Evolutionary conservation across 2,797 vertebrate genomes (phyloP), one percentile per base, ranked within the genome.

Genomic region (Rhinoraja longicauda): DNA sequence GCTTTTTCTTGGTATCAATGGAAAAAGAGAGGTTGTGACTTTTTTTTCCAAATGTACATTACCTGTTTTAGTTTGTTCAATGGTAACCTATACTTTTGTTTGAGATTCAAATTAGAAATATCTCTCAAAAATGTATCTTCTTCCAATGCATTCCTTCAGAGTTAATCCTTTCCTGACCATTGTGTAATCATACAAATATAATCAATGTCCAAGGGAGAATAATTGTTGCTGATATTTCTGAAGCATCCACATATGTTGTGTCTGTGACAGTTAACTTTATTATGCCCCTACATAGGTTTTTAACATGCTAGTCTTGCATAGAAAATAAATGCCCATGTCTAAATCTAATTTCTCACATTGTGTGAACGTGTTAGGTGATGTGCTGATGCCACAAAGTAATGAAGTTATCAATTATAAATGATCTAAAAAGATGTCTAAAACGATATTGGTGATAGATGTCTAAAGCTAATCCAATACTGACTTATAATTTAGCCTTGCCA

Each of bases 401-500:
- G 70, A 45, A 92, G 70, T 92, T 67, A 57, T 75, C 90, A 73
- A 92, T 92, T 92, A 92, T 57, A 92, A 75, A 92, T 92, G 21
- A 92, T 73, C 59, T 26, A 64, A 32, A 88, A 88, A 67, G 59
- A 88, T 17, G 17, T 36, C 59, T 67, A 36, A 88, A 88, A 88
- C n/a, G 7, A 62, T 36, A 88, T 67, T n/a, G 6, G 62, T 86
- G 82, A 88, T 67, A 64, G n/a, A 88, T 88, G 84, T 64, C 84
- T 88, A 88, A n/a, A 64, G n/a, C 29, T 88, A 84, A 64, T 88
- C 59, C 84, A 88, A 67, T 88, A 64, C 64, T 67, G n/a, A 88
- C 84, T 84, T 84, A 88, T 88, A 88, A 88, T 88, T 72, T 88
- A 64, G 84, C 29, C n/a, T 32, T 88, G 84, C n/a, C 59, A 59